Conservation (phyloP, 2,113 vertebrate species). For the Cavia porcellus region DNA sequence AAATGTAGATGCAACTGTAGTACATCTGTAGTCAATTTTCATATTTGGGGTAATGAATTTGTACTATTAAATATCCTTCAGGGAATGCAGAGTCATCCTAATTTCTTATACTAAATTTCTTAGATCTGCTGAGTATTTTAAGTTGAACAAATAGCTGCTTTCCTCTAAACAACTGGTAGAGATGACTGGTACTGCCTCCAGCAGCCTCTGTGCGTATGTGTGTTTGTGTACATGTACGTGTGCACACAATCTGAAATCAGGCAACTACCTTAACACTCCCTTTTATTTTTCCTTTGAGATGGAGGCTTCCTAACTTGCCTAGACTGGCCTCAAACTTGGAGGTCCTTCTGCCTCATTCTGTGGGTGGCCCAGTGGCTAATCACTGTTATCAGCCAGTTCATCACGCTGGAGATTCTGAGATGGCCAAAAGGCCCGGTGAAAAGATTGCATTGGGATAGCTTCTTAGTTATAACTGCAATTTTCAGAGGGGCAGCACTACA, state of each 20-base stretch:
- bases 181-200: background rate
- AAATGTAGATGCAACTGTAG: background rate
- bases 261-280: background rate
- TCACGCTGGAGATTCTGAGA: background rate
- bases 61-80: background rate
- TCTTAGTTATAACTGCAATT: background rate
- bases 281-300: background rate
- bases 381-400: background rate
- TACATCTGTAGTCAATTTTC: background rate
- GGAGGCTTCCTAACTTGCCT: background rate
- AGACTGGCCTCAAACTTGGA: background rate
- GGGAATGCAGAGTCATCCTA: background rate
- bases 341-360: background rate
- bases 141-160: slow-evolving; percentile 15
- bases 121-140: background rate
- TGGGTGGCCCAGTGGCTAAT: background rate
- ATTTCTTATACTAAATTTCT: background rate
- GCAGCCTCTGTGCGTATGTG: background rate
- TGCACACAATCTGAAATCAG: background rate
- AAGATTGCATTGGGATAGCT: background rate
- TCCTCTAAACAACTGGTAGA: background rate
- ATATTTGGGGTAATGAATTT: background rate
- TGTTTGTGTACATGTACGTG: background rate
- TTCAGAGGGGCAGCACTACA: background rate
- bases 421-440: background rate